Evolutionary conservation across 2,113 vertebrate genomes (phyloP), one percentile per base, ranked within the genome.

Genomic region (Nettapus auritus): DNA sequence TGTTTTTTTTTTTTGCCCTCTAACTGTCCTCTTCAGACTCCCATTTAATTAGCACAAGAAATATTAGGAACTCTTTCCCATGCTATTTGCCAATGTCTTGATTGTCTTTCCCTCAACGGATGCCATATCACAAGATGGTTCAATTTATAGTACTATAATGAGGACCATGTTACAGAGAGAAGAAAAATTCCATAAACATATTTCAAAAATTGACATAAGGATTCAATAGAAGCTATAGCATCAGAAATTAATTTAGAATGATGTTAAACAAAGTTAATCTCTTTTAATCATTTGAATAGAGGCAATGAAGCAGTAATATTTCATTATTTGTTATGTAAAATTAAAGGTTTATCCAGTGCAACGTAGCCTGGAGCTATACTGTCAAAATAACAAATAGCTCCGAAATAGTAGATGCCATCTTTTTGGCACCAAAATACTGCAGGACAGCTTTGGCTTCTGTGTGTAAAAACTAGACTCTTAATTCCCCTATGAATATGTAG

Each of bases 311-410:
- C 74, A 86, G 57, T 8, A 82, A 75, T 84, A 92, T 83, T 93
- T 88, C 80, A 86, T 81, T 83, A 78, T 75, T 71, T 93, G 52
- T 78, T 88, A 93, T 19, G 52, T 78, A 84, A 96, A 93, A 90
- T 48, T 42, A 88, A 78, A 60, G 64, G 38, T 95, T 94, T 90
- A 94, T 78, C 52, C 57, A 77, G 53, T 50, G 48, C 9, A 90
- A 38, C 44, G 34, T 62, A 93, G 79, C 93, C 77, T 79, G 53
- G 7, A 95, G 82, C 76, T 53, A 86, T 22, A 26, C 21, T 95
- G 90, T 92, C 94, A 96, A 86, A 94, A 75, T 53, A 82, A 84
- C 26, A 88, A 95, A 90, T 34, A 83, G 46, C 11, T 86, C 57
- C 81, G 68, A 79, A 83, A 79, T 28, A 74, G 85, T 48, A 90